These are phyloP conservation scores for Bicyclus anynana DNA, from an alignment of 1,140 invertebrate species.

Conservation along the genomic window DNA sequence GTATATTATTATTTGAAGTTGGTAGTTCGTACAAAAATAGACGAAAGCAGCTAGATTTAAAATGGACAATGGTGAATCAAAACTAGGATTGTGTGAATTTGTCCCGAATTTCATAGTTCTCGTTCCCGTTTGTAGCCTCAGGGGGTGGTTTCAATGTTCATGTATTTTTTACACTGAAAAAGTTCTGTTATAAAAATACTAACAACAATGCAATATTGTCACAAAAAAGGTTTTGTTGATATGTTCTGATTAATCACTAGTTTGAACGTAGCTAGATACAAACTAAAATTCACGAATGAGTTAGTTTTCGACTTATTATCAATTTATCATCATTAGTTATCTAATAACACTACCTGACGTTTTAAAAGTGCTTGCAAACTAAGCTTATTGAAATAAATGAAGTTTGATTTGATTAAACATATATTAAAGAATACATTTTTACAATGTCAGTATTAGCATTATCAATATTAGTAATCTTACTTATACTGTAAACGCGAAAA, in stretches of 20 bases:
- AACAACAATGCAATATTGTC: not conserved
- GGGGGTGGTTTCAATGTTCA: conserved; percentile 8
- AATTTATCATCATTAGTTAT: too few relatives aligned
- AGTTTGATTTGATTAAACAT: too few relatives aligned
- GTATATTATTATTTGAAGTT: too few relatives aligned
- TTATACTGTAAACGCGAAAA: too few relatives aligned
- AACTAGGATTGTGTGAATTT: conserved; percentile 12
- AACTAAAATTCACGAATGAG: too few relatives aligned
- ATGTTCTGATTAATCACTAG: not conserved
- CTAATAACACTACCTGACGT: too few relatives aligned
- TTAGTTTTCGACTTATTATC: too few relatives aligned
- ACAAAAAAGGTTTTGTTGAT: not conserved
- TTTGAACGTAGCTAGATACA: not conserved
- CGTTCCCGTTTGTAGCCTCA: conserved; percentile 14
- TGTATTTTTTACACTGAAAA: conserved; percentile 3
- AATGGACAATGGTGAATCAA: conserved; percentile 20
- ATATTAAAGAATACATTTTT: too few relatives aligned
- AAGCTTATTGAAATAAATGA: too few relatives aligned
- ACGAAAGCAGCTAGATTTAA: conserved; percentile 4
- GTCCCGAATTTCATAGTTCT: conserved; percentile 17
- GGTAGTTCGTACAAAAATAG: conserved; percentile 1
- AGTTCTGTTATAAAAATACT: not conserved
- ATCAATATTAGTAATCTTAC: too few relatives aligned
- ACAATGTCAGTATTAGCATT: too few relatives aligned
- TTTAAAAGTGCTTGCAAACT: too few relatives aligned